These are phyloP conservation scores for Loripinus fragilis DNA, from an alignment of 2,888 invertebrate species.

Conservation along the genomic window DNA sequence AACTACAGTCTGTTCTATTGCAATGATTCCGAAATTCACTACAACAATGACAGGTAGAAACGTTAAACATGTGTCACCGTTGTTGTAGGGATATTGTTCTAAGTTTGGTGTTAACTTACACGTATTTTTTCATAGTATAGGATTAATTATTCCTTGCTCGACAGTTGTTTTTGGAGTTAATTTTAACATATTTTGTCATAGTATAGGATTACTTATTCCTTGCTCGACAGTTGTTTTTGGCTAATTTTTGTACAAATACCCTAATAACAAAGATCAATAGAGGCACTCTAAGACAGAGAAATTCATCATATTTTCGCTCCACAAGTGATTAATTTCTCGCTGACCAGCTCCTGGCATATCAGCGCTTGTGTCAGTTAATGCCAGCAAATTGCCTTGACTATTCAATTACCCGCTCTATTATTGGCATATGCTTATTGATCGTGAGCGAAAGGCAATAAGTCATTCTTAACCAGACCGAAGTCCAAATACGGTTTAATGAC, in stretches of 20 bases:
- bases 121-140: no score
- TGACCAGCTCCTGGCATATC: slow-evolving; percentile 16
- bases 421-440: slow-evolving; percentile 57
- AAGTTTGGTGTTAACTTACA: no score
- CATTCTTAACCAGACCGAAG: slow-evolving; percentile 21
- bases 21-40: no score
- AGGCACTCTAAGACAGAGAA: background rate
- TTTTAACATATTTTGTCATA: no score
- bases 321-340: slow-evolving; percentile 19
- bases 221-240: no score
- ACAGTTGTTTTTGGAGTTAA: no score
- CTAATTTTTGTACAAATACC: background rate
- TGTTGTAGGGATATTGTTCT: no score
- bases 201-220: no score
- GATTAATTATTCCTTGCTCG: no score
- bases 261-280: slow-evolving; percentile 8
- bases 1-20: no score
- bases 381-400: slow-evolving; percentile 54
- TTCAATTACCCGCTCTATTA: slow-evolving; percentile 47
- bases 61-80: no score
- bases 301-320: slow-evolving; percentile 17
- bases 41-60: no score
- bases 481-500: slow-evolving; percentile 8
- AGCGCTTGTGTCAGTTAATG: slow-evolving; percentile 17
- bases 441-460: slow-evolving; percentile 32